Conservation (phyloP, 2,113 vertebrate genomes). For the Saiga tatarica region DNA sequence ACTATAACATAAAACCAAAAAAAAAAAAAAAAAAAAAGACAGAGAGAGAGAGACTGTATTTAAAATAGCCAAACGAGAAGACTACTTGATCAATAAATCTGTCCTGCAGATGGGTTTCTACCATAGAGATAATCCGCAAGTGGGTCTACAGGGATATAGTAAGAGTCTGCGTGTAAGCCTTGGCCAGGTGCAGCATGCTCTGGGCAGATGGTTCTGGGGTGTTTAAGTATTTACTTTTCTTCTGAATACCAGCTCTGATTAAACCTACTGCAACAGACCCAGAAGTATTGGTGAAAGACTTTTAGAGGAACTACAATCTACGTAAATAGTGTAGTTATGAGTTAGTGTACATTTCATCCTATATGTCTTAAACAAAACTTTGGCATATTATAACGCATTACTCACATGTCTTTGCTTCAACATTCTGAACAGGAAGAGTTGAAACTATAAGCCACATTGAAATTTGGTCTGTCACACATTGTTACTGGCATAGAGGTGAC, state of each 20-base stretch:
- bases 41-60: not conserved
- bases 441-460: not conserved
- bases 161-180: not conserved
- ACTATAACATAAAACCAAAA: not conserved
- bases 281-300: not conserved
- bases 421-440: not conserved
- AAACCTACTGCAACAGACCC: not conserved
- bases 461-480: not conserved
- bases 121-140: not conserved
- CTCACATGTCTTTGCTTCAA: not conserved
- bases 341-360: not conserved
- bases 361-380: not conserved
- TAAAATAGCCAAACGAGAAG: slow-evolving; percentile 17
- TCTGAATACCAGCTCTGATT: not conserved
- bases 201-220: not conserved
- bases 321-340: not conserved
- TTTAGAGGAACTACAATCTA: not conserved
- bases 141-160: not conserved
- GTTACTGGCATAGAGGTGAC: slow-evolving; percentile 4
- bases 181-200: not conserved
- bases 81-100: not conserved
- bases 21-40: not conserved
- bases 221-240: not conserved
- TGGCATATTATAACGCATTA: not conserved
- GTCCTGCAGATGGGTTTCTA: not conserved